These are phyloP conservation scores for Lithobates pipiens DNA, from an alignment of 2,797 vertebrate genomes.

Conservation along the genomic window DNA sequence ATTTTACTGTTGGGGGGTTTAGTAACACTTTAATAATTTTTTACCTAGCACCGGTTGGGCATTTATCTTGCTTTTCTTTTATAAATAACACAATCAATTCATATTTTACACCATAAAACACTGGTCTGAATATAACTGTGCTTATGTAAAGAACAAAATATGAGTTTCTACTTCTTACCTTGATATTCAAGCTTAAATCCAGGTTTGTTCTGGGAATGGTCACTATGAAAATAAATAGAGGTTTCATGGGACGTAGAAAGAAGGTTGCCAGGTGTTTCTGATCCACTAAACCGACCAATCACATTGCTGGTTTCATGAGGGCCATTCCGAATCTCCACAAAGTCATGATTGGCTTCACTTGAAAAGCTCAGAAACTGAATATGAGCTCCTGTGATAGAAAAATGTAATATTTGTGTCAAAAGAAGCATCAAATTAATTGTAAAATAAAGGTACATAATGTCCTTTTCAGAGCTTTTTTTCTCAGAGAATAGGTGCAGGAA, in stretches of 20 bases:
- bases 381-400: conserved; percentile 84
- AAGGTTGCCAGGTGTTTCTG: conserved; percentile 84
- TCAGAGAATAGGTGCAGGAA: no score
- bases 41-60: no score
- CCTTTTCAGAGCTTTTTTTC: no score
- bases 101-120: background rate
- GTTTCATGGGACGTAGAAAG: conserved; percentile 97
- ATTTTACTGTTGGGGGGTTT: no score
- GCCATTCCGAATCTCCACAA: conserved; percentile 93
- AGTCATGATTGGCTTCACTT: conserved; percentile 96
- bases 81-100: background rate
- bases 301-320: conserved; percentile 92
- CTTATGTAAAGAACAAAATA: background rate
- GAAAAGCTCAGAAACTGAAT: conserved; percentile 97
- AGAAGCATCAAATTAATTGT: background rate
- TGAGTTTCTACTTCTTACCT: conserved; percentile 75
- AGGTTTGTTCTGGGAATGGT: conserved; percentile 96
- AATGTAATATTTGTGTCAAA: background rate
- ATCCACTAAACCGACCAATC: conserved; percentile 92
- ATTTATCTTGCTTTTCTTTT: no score
- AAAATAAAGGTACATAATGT: no score
- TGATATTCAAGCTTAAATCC: conserved; percentile 97
- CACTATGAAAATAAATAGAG: conserved; percentile 94
- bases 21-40: no score
- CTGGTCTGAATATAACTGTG: no score